These are phyloP conservation scores for Rhynchophorus ferrugineus DNA, from an alignment of 1,140 invertebrate species.

Conservation along the genomic window DNA sequence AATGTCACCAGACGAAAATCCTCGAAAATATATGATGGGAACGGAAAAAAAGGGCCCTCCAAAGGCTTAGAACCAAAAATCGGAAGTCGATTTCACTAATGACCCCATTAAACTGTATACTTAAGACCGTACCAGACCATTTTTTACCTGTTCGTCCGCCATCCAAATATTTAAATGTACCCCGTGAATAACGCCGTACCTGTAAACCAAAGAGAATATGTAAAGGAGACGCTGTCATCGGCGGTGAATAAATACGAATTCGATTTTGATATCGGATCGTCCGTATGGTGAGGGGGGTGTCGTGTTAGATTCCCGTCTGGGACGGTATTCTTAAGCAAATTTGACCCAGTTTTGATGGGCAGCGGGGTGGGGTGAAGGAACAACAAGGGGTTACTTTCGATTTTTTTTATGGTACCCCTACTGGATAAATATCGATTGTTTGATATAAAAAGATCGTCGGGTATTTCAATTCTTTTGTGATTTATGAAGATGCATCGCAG, in stretches of 20 bases:
- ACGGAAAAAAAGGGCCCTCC: not conserved
- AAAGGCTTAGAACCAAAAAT: not conserved
- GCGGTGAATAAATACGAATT: too few relatives aligned
- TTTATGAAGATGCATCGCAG: not conserved
- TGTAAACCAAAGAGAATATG: not conserved
- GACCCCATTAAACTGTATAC: conserved; percentile 1
- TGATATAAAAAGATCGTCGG: not conserved
- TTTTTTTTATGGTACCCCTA: not conserved
- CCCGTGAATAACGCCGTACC: not conserved
- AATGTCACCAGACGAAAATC: not conserved
- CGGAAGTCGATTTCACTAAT: conserved; percentile 6
- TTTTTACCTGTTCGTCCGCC: not conserved
- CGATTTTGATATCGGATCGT: not conserved
- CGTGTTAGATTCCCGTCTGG: not conserved
- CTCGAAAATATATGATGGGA: not conserved
- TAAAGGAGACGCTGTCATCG: not conserved
- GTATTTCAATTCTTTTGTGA: not conserved
- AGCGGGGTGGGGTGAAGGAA: not conserved
- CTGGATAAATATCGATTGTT: not conserved
- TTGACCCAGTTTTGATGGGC: not conserved
- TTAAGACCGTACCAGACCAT: not conserved
- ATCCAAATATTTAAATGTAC: not conserved
- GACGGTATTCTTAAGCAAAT: conserved; percentile 5
- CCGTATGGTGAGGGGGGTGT: not conserved
- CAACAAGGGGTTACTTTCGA: not conserved